Percentiles rank a stretch among this genome's conserved stretches.
Evolutionary conservation across 2,113 vertebrate genomes (phyloP).

Genomic region (Emydura subglobosa): DNA sequence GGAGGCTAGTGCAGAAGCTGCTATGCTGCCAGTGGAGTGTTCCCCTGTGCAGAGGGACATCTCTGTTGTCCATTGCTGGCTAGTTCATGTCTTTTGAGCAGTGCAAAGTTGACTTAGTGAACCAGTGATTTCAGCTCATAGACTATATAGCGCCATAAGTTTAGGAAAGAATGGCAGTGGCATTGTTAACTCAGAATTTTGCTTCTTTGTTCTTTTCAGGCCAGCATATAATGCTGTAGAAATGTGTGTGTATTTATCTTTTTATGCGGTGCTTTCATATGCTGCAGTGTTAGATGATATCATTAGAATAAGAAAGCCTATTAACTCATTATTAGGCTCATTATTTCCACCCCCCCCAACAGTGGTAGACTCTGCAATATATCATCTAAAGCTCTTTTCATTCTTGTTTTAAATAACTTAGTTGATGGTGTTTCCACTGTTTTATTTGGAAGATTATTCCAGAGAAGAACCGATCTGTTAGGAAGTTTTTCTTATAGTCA

Average conservation of each 20-base stretch:
- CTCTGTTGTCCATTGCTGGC: background rate
- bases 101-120: background rate
- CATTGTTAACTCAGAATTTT: background rate
- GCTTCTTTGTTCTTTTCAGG: background rate
- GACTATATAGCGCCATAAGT: background rate
- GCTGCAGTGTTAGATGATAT: background rate
- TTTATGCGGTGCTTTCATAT: background rate
- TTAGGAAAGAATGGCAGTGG: background rate
- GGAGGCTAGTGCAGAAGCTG: background rate
- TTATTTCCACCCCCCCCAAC: background rate
- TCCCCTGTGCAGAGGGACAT: background rate
- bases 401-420: background rate
- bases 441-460: background rate
- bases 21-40: background rate
- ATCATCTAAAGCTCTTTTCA: background rate
- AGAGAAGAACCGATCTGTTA: background rate
- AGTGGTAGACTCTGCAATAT: background rate
- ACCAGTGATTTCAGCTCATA: background rate
- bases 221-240: background rate
- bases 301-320: too few species aligned
- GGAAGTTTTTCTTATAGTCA: background rate
- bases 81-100: background rate
- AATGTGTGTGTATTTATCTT: background rate
- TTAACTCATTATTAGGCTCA: too few species aligned
- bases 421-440: background rate